Evolutionary conservation across 2,888 invertebrate genomes (phyloP), one percentile per base, ranked within the genome.

Genomic region (Hydraecia micacea): DNA sequence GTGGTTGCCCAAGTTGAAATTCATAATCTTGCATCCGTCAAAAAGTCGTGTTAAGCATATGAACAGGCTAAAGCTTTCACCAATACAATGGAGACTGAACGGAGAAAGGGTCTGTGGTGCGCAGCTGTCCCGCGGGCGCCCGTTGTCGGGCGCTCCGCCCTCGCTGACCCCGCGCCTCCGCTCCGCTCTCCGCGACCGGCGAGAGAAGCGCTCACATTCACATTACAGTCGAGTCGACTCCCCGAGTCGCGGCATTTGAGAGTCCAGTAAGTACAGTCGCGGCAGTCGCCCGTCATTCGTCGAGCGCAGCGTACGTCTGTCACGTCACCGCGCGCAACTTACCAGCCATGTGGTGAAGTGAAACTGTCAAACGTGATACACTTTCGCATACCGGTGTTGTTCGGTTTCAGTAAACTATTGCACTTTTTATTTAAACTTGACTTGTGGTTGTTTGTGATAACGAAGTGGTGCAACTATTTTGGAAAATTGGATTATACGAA

Each of bases 401-500:
- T 92, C 90, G 91, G 91, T 93, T 91, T 91, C 88, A 93, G 94
- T 95, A 93, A 90, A 94, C 92, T 89, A 90, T 91, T 90, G 89
- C 89, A 91, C 90, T 90, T 91, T 91, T 89, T 88, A 86, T 80
- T 75, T 84, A 84, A 72, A 87, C 89, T 91, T 92, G 88, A 92
- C 91, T 92, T 91, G 91, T 93, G 92, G 92, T 94, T 94, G 91
- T 94, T 95, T 94, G 95, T 96, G 96, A 93, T 92, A 91, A 93
- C 93, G 89, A 94, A 95, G 95, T 95, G 94, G 93, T 95, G 94
- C 93, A 92, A 92, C 91, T 92, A 92, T 92, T 93, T 95, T 94
- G 95, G 95, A 95, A 96, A 96, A 95, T 96, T 96, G 97, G 97
- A 97, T 97, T 96, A 94, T 96, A 96, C 96, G 94, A 96, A 95